Evolutionary conservation across 2,888 invertebrate genomes (phyloP), one percentile per base, ranked within the genome.

Genomic region (Saturnia japonica): DNA sequence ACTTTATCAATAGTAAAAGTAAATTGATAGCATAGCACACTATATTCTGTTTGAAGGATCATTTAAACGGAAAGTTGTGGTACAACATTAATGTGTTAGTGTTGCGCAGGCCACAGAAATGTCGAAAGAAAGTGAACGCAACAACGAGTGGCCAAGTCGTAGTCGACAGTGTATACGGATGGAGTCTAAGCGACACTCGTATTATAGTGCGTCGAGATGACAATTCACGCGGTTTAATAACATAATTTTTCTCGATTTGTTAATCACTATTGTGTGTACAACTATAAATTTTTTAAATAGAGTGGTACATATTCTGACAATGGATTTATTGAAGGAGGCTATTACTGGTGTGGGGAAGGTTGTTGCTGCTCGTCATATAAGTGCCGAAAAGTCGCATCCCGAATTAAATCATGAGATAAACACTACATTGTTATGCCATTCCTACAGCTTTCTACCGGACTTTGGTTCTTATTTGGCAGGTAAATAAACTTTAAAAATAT

Each of bases 41-140:
- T 40, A 28, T 40, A 68, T 54, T 51, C 40, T 40, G 54, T 54
- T 54, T 19, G 68, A 71, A 71, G 71, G 71, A 64, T 68, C 68
- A 40, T 47, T 43, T 57, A 57, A 71, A 71, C 68, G 25, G 54
- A 71, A 72, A 69, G 68, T 42, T 57, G 25, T 57, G 43, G 73
- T 47, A 80, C 82, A 77, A 68, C 80, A 78, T 80, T 80, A 81
- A 71, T 68, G 51, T 68, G 54, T 70, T 54, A 47, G 71, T 76
- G 85, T 91, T 90, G 88, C 91, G 91, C 86, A 90, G 74, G 72
- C 78, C 72, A 80, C 79, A 74, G 81, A 86, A 87, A 89, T 93
- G 92, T 89, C 90, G 92, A 93, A 93, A 93, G 93, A 93, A 93
- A 93, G 93, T 92, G 91, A 91, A 88, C 88, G 91, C 87, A 88